Evolutionary conservation across 2,888 invertebrate species (phyloP).

Genomic region (Spisula subtruncata): DNA sequence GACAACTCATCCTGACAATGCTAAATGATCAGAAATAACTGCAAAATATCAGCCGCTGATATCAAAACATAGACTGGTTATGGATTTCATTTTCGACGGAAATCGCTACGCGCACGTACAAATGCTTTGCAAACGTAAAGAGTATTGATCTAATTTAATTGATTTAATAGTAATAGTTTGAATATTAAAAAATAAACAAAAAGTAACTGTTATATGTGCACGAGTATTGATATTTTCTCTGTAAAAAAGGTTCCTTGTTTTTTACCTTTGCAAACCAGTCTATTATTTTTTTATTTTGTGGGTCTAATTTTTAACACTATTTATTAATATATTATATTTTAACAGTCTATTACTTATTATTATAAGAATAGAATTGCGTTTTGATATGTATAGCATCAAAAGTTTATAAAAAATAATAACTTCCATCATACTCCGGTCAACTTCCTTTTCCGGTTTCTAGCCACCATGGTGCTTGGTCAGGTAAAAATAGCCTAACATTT

Average conservation of each 20-base stretch:
- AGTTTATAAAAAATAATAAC: neutral
- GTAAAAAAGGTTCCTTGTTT: too few relatives aligned
- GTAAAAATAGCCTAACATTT: neutral
- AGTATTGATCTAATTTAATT: too few relatives aligned
- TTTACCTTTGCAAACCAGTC: neutral
- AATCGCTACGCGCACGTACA: too few relatives aligned
- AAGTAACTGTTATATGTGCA: too few relatives aligned
- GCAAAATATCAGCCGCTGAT: neutral
- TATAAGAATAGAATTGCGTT: too few relatives aligned
- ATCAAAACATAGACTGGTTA: neutral
- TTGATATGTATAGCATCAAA: too few relatives aligned
- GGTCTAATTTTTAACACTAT: neutral
- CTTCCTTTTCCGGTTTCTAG: slow-evolving; percentile 69
- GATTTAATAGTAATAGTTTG: too few relatives aligned
- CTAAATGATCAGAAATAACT: neutral
- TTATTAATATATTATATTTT: neutral
- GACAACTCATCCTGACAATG: slow-evolving; percentile 34
- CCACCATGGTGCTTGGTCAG: slow-evolving; percentile 62
- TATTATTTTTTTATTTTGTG: neutral
- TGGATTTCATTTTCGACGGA: too few relatives aligned
- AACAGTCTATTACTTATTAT: neutral
- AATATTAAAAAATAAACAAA: too few relatives aligned
- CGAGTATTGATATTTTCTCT: too few relatives aligned
- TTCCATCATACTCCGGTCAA: neutral
- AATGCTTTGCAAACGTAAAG: too few relatives aligned